Base-by-base conservation (phyloP, 2,888 invertebrate species). In the Salticus scenicus region DNA sequence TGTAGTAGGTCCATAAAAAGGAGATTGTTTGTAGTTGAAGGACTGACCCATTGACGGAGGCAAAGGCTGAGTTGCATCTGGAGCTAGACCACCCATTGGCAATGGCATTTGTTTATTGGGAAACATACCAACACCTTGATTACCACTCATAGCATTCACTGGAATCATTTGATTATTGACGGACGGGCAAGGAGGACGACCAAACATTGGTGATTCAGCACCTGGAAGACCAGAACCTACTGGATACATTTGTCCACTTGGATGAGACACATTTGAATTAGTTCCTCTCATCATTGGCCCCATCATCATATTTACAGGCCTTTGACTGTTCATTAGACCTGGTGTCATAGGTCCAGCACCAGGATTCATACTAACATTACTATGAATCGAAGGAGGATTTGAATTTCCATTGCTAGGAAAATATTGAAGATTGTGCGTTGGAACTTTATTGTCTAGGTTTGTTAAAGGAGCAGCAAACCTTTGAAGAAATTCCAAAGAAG, bases 401-500 rank as follows among this genome's bases (percentile, higher is more conserved):
- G 73, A 85, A 27, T 87, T 83, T 72, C 88, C 93, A 87, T 93
- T 93, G 88, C 92, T 92, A 1, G 94, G 94, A 92, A 96, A 96
- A 92, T 96, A 96, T 90, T 94, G 95, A 89, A 95, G 93, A 90
- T 94, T 94, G 89, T 93, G 94, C 88, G 92, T 93, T 41, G 93
- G 94, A 93, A 95, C 94, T 91, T 94, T 94, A n/a, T 93, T 92
- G 87, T 94, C 94, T 90, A 94, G 92, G 90, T 93, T 94, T 73
- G 94, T 93, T 92, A 96, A 93, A 0, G 97, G 97, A 91, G 96
- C 96, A 27, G 97, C 95, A 90, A 96, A 97, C 84, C 97, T 93
- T 89, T 96, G 96, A 79, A 97, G 92, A 92, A 97, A 97, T 90
- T 97, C 97, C 88, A 97, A 92, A 92, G 96, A 96, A 57, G 97